Evolutionary conservation across 2,797 vertebrate species (phyloP).

Genomic region (Darevskia nairensis): DNA sequence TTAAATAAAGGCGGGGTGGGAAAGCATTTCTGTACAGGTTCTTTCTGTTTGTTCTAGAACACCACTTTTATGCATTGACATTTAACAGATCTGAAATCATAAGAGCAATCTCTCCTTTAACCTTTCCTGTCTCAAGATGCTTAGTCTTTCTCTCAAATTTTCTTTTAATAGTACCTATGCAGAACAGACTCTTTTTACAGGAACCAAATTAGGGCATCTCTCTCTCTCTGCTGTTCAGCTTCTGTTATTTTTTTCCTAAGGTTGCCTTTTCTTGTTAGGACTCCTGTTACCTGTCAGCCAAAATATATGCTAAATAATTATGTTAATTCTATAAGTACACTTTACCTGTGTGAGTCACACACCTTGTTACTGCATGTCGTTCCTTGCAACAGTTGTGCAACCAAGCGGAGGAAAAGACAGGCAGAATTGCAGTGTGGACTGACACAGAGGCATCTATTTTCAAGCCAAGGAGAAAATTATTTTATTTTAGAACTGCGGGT

Average conservation of each 20-base stretch:
- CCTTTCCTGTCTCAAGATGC: not conserved
- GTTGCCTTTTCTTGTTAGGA: slow-evolving; percentile 48
- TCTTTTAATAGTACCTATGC: not conserved
- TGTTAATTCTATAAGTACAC: slow-evolving; percentile 51
- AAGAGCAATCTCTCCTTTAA: not conserved
- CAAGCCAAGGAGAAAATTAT: not conserved
- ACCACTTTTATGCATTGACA: not conserved
- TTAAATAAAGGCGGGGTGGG: not conserved
- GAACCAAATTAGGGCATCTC: not conserved
- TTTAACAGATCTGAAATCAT: not conserved
- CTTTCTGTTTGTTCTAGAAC: not conserved
- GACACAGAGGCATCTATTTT: not conserved
- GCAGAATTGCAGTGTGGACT: fast-evolving
- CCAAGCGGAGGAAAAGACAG: not conserved
- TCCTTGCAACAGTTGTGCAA: slow-evolving; percentile 53
- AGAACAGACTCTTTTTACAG: not conserved
- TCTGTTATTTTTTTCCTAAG: slow-evolving; percentile 28
- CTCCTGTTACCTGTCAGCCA: slow-evolving; percentile 50
- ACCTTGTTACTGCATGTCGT: slow-evolving; percentile 18
- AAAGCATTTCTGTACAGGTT: not conserved
- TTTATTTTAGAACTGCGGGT: not conserved
- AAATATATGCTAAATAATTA: slow-evolving; percentile 52
- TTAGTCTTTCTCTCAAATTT: not conserved
- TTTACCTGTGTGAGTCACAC: slow-evolving; percentile 63
- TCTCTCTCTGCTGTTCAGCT: slow-evolving; percentile 2